phyloP scores from a whole-genome alignment of 1,140 invertebrate genomes.

The Dryas iulia region DNA sequence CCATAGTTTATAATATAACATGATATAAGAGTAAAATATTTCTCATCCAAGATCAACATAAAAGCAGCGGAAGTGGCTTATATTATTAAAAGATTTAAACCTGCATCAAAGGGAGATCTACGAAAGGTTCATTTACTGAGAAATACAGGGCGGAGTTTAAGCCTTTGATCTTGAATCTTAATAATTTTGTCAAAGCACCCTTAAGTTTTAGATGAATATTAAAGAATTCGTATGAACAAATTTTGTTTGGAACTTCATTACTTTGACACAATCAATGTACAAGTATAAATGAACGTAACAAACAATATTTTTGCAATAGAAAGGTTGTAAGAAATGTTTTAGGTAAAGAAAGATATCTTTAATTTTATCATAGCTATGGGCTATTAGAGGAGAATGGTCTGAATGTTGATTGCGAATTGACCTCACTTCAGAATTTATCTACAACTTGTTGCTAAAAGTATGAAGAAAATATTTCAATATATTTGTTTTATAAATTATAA shows the following conservation, averaged over 20 bases:
- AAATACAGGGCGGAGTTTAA: neutral
- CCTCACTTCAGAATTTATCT: neutral
- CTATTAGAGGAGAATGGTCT: neutral
- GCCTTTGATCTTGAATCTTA: constrained; percentile 5
- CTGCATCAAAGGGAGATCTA: neutral
- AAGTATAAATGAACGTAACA: too few relatives aligned
- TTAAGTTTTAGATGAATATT: neutral
- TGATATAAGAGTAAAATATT: too few relatives aligned
- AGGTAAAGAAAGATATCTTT: neutral
- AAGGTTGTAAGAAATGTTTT: neutral
- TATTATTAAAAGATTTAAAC: neutral
- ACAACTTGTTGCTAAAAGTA: neutral
- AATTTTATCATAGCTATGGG: neutral
- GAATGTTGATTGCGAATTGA: neutral
- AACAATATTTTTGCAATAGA: neutral
- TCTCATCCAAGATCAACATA: neutral
- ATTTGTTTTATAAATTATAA: too few relatives aligned
- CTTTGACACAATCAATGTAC: too few relatives aligned
- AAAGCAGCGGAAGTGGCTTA: neutral
- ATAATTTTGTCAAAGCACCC: constrained; percentile 3
- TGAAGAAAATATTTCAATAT: neutral
- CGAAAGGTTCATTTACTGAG: neutral
- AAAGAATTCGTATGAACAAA: constrained; percentile 3
- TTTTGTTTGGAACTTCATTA: too few relatives aligned
- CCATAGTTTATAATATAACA: too few relatives aligned